phyloP scores from a whole-genome alignment of 2,888 invertebrate genomes.

The Dryomyza anilis region DNA sequence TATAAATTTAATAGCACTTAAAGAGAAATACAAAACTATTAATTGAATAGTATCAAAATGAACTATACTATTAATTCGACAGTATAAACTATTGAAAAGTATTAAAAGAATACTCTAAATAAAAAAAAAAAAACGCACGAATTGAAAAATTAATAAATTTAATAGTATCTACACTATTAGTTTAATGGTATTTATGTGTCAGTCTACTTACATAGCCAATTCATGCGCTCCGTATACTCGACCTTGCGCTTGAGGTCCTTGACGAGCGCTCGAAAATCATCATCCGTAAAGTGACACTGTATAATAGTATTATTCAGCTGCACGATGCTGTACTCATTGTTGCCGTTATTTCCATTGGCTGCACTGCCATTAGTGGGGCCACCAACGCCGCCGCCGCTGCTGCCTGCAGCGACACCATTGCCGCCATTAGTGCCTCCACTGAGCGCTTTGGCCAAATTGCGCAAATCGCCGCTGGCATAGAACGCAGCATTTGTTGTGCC shows the following conservation, averaged over 20 bases:
- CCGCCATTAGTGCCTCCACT: constrained; percentile 15
- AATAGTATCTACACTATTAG: no score
- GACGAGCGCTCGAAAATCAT: constrained; percentile 58
- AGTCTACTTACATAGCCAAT: constrained; percentile 61
- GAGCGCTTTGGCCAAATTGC: constrained; percentile 34
- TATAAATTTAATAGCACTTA: no score
- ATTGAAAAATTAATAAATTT: no score
- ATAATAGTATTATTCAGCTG: constrained; percentile 60
- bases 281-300: constrained; percentile 60
- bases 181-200: no score
- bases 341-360: constrained; percentile 45
- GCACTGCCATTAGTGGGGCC: constrained; percentile 23
- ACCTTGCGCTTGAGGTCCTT: constrained; percentile 61
- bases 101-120: no score
- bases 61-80: no score
- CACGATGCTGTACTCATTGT: constrained; percentile 58
- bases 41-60: no score
- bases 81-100: no score
- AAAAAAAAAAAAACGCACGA: no score
- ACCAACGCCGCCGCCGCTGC: constrained; percentile 32
- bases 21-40: no score
- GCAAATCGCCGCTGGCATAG: constrained; percentile 44
- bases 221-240: constrained; percentile 62
- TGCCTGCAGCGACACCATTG: constrained; percentile 31
- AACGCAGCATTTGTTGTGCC: constrained; percentile 35